Base-by-base conservation (phyloP, 2,888 invertebrate genomes). In the Phaedon cochleariae region DNA sequence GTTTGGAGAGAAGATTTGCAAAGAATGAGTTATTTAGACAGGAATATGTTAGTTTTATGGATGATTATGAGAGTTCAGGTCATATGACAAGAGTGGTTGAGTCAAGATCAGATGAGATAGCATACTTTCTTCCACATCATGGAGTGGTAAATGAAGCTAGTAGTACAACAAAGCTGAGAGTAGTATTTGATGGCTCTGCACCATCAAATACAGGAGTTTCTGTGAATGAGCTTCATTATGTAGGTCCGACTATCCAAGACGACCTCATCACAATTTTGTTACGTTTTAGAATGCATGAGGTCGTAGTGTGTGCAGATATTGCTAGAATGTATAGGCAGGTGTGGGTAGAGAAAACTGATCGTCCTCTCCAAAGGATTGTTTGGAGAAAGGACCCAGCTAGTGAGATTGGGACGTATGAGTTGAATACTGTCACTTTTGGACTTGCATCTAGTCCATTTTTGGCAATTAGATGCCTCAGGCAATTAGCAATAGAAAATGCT, bases 41-140 rank as follows among this genome's bases (percentile, higher is more conserved):
- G 10, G 6, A 9, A 9, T 34, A 34, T 10, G 10, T 34, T 5
- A 10, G 9, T 9, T 34, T 34, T 34, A 9, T 34, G 10, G 10
- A 34, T 10, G 31, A 34, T 9, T 34, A 34, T 10, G 31, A 34
- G 10, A 5, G 9, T 7, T 9, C 10, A 34, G 31, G 31, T 9
- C 31, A 34, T 10, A 34, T 34, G 31, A 34, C 31, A 9, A 10
- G 10, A 5, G 31, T 34, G 6, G 10, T 10, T 2, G 31, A 34
- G 31, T 34, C 2, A 1, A 51, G 12, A 51, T 34, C 22, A 31
- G 57, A 20, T 51, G 55, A 41, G 57, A 41, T 18, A 41, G 41
- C 9, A 26, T 68, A 62, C 51, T 67, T 54, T 51, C 20, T 72
- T 5, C 64, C 71, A 15, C 66, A 73, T 34, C 73, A 73, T 41